Evolutionary conservation across 2,797 vertebrate species (phyloP), one percentile per base, ranked within the genome.

Genomic region (Coregonus sp.): DNA sequence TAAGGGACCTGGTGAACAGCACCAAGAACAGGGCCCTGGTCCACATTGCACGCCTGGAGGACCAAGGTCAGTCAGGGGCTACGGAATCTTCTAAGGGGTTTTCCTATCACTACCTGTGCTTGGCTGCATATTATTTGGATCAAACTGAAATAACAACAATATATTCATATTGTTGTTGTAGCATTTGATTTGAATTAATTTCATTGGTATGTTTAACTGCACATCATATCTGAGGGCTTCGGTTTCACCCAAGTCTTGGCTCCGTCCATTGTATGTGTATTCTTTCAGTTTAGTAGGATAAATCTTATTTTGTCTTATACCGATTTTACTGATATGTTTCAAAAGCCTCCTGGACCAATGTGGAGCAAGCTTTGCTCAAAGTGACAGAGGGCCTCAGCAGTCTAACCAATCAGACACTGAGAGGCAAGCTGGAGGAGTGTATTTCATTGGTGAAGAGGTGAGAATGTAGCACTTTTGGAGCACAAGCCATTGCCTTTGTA

Each of bases 31-130:
- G 96, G 50, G 97, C 98, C 67, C 92, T 99, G 80, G 94, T 99
- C 72, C 97, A 99, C 91, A 99, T 99, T 0, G 97, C 97, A 15
- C 95, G 96, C 33, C 92, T 99, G 66, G 98, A 99, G 88, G 98
- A 99, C 81, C 94, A 96, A 74, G 93, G 98, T 99, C 90, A 0
- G 89, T 76, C 68, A 33, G 31, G 14, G 2, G 66, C 59, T 4
- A 25, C 9, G 3, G 16, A 56, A 25, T 63, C 20, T 63, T 29
- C 20, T 63, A 63, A 7, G 59, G n/a, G 20, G 20, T 63, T 25
- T 25, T 63, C 9, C 7, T 63, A 12, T 47, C 40, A 47, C 40
- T 11, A 12, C 9, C 9, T 47, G 40, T 47, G 40, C 40, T 47
- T 47, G 2, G 40, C 40, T 47, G 40, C 9, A 12, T 47, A 12